phyloP scores from a whole-genome alignment of 2,797 vertebrate species.

The Acridotheres tristis region DNA sequence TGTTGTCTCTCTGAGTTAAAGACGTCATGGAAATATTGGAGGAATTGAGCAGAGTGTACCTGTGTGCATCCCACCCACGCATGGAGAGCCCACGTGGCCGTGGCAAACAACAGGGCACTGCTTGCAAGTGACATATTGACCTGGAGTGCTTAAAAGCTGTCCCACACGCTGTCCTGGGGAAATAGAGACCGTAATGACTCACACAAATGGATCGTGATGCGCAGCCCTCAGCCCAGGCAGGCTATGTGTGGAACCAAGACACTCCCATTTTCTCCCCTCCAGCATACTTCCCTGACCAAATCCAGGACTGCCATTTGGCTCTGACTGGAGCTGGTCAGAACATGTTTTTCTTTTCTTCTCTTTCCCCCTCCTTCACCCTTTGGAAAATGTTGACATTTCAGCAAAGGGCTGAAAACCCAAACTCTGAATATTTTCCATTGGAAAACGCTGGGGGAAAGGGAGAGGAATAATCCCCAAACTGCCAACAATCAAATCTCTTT shows the following conservation, averaged over 20 bases:
- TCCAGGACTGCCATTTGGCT: constrained; percentile 49
- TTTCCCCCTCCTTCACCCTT: constrained; percentile 19
- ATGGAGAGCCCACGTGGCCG: accelerated
- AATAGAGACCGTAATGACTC: constrained; percentile 8
- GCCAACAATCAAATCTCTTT: constrained; percentile 11
- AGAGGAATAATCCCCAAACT: constrained; percentile 33
- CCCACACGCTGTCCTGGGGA: background rate
- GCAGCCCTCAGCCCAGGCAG: constrained; percentile 7
- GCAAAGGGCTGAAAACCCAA: constrained; percentile 38
- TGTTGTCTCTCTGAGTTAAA: background rate
- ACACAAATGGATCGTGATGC: background rate
- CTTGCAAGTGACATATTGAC: background rate
- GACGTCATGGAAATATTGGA: background rate
- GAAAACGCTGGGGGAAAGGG: constrained; percentile 34
- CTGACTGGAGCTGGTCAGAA: constrained; percentile 55
- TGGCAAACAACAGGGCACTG: background rate
- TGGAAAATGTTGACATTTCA: constrained; percentile 59
- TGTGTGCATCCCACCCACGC: background rate
- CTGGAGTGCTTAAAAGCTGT: constrained; percentile 11
- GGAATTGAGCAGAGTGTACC: background rate
- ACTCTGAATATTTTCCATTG: constrained; percentile 65
- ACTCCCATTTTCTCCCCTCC: constrained; percentile 48
- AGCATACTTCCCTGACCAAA: constrained; percentile 56
- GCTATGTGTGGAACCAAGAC: constrained; percentile 14
- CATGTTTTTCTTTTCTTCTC: constrained; percentile 54